phyloP scores from a whole-genome alignment of 2,888 invertebrate genomes.

The Drosophila multiciliata region DNA sequence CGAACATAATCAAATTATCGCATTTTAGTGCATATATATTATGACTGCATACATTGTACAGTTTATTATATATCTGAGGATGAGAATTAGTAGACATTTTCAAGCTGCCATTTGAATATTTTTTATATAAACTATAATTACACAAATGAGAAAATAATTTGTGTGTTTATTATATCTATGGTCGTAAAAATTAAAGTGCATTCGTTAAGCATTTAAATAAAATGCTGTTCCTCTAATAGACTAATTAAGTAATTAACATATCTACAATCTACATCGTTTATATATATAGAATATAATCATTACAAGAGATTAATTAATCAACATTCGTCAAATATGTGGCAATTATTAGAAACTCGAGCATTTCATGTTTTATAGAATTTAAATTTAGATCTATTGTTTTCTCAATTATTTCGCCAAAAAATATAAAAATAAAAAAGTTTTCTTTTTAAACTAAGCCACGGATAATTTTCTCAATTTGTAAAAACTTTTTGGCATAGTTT shows the following conservation, averaged over 20 bases:
- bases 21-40: slow-evolving; percentile 41
- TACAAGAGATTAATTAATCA: too few species aligned
- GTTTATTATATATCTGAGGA: background rate
- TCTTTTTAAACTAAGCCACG: too few species aligned
- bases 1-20: slow-evolving; percentile 63
- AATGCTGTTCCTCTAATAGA: background rate
- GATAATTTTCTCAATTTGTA: too few species aligned
- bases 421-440: background rate
- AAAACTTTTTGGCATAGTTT: too few species aligned
- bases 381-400: background rate
- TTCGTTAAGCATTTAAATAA: background rate
- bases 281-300: background rate
- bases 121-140: background rate
- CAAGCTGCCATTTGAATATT: slow-evolving; percentile 1
- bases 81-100: background rate
- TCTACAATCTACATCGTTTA: background rate
- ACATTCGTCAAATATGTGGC: background rate
- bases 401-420: background rate
- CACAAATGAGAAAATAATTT: background rate
- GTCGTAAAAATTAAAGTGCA: background rate
- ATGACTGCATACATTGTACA: slow-evolving; percentile 7
- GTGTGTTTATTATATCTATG: background rate
- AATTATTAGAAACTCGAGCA: fast-evolving
- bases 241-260: background rate
- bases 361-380: background rate